Evolutionary conservation across 2,888 invertebrate species (phyloP).

Genomic region (Drosophila monieri): DNA sequence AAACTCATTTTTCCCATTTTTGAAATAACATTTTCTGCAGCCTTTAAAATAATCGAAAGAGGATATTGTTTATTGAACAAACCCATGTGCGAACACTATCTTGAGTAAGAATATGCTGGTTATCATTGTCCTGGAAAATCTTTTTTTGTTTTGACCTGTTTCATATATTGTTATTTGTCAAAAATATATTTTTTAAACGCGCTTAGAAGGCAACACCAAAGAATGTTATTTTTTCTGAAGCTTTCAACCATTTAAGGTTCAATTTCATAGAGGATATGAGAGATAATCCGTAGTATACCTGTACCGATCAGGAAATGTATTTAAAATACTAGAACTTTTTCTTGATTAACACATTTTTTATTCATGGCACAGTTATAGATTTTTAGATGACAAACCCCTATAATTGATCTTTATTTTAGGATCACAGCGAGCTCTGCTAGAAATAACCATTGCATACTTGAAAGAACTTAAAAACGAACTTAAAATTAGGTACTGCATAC

Average conservation of each 20-base stretch:
- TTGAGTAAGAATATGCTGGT: background rate
- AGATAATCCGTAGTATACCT: too few relatives aligned
- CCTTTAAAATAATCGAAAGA: background rate
- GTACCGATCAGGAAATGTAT: too few relatives aligned
- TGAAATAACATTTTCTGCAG: background rate
- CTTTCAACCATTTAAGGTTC: background rate
- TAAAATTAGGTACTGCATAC: slow-evolving; percentile 45
- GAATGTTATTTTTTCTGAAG: too few relatives aligned
- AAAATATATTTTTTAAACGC: background rate
- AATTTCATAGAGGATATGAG: background rate
- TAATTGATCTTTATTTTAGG: background rate
- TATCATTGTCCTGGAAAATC: too few relatives aligned
- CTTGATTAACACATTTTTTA: background rate
- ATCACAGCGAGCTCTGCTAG: slow-evolving; percentile 1
- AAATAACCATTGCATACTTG: slow-evolving; percentile 55
- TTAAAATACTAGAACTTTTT: background rate
- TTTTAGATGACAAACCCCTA: slow-evolving; percentile 7
- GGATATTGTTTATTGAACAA: slow-evolving; percentile 1
- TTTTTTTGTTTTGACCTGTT: too few relatives aligned
- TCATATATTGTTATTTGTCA: background rate
- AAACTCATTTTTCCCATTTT: background rate
- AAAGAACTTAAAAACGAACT: slow-evolving; percentile 14
- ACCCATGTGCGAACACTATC: background rate
- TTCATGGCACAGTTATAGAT: slow-evolving; percentile 10
- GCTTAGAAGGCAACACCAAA: background rate